Evolutionary conservation across 2,113 vertebrate species (phyloP).

Genomic region (Alces alces): DNA sequence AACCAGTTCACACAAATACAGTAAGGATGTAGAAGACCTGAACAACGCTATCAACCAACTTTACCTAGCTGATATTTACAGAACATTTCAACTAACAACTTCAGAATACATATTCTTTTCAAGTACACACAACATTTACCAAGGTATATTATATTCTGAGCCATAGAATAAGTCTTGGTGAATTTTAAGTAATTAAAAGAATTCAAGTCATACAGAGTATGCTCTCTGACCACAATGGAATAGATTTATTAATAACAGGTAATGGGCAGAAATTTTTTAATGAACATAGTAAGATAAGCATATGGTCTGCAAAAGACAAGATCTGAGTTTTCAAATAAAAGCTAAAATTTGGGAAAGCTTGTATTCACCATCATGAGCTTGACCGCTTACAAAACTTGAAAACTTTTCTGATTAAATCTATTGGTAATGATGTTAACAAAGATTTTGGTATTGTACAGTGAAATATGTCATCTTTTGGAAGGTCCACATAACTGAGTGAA

Average conservation of each 20-base stretch:
- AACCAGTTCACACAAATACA: not conserved
- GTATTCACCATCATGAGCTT: not conserved
- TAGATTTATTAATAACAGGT: not conserved
- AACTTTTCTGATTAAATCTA: not conserved
- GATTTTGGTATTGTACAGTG: not conserved
- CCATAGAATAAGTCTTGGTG: not conserved
- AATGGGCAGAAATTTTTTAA: not conserved
- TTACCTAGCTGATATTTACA: not conserved
- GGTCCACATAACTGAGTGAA: not conserved
- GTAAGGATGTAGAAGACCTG: not conserved
- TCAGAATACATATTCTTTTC: not conserved
- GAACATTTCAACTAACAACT: not conserved
- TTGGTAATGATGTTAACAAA: not conserved
- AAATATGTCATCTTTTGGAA: not conserved
- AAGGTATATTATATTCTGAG: not conserved
- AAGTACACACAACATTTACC: not conserved
- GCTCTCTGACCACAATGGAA: not conserved
- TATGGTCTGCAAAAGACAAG: not conserved
- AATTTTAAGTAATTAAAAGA: not conserved
- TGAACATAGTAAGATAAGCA: not conserved
- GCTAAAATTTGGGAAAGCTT: not conserved
- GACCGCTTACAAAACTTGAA: not conserved
- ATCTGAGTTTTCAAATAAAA: not conserved
- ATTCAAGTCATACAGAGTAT: not conserved
- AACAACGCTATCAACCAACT: not conserved